phyloP scores from a whole-genome alignment of 2,888 invertebrate species.

The Tachina fera region DNA sequence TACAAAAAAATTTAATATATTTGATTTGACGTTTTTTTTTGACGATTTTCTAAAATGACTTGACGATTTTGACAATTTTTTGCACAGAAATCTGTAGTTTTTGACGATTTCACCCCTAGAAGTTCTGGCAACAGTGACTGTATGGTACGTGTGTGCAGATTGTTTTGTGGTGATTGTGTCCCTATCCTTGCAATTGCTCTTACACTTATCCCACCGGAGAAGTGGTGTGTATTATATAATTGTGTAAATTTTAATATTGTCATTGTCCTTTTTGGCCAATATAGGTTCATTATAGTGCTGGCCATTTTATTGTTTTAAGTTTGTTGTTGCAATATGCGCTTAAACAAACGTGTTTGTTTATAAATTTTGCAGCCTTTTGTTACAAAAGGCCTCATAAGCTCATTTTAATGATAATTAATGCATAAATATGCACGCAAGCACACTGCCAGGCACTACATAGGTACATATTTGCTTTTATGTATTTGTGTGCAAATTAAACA shows the following conservation, averaged over 20 bases:
- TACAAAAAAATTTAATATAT: too few relatives aligned
- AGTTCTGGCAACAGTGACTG: too few relatives aligned
- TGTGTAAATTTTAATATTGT: slow-evolving; percentile 45
- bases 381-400: slow-evolving; percentile 49
- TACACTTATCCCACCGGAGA: slow-evolving; percentile 39
- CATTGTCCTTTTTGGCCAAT: slow-evolving; percentile 57
- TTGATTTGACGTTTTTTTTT: too few relatives aligned
- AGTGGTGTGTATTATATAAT: slow-evolving; percentile 58
- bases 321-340: not conserved
- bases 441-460: slow-evolving; percentile 5
- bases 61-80: too few relatives aligned
- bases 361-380: not conserved
- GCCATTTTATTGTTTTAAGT: slow-evolving; percentile 60
- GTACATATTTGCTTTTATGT: slow-evolving; percentile 19
- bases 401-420: slow-evolving; percentile 71
- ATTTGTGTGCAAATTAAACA: slow-evolving; percentile 22
- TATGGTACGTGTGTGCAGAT: too few relatives aligned
- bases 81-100: too few relatives aligned
- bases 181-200: slow-evolving; percentile 60
- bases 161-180: slow-evolving; percentile 68
- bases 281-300: slow-evolving; percentile 58
- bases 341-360: not conserved
- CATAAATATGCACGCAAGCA: slow-evolving; percentile 42
- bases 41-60: too few relatives aligned
- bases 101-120: too few relatives aligned